These are phyloP conservation scores for Belgica antarctica DNA, from an alignment of 2,888 invertebrate genomes.

Conservation along the genomic window DNA sequence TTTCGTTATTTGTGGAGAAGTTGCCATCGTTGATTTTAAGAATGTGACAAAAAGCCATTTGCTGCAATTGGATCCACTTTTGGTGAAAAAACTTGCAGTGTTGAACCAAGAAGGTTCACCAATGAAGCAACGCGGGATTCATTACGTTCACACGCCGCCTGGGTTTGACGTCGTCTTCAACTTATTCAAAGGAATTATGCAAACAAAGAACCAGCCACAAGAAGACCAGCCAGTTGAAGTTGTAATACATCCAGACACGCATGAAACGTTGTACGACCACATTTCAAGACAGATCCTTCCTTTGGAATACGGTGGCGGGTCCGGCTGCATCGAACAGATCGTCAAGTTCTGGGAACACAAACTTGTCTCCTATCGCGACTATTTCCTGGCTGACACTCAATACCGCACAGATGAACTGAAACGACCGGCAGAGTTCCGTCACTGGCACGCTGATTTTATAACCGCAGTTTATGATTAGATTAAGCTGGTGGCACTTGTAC, in stretches of 20 bases:
- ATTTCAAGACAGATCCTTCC: slow-evolving; percentile 63
- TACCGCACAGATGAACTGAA: slow-evolving; percentile 59
- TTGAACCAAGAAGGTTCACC: slow-evolving; percentile 62
- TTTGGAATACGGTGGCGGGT: slow-evolving; percentile 66
- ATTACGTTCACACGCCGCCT: slow-evolving; percentile 58
- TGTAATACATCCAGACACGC: slow-evolving; percentile 21
- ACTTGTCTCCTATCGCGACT: slow-evolving; percentile 56
- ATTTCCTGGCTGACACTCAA: slow-evolving; percentile 58
- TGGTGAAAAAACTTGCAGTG: slow-evolving; percentile 60
- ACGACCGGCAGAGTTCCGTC: slow-evolving; percentile 52
- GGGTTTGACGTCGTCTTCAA: slow-evolving; percentile 59
- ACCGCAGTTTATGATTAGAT: background rate
- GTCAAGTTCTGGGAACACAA: slow-evolving; percentile 57
- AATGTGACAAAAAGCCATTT: slow-evolving; percentile 58
- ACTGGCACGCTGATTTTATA: slow-evolving; percentile 30
- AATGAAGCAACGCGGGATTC: slow-evolving; percentile 59
- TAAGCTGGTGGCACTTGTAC: too few species aligned
- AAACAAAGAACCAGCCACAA: slow-evolving; percentile 57
- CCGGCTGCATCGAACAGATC: slow-evolving; percentile 52
- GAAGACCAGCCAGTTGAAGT: slow-evolving; percentile 41
- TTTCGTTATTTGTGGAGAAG: slow-evolving; percentile 56
- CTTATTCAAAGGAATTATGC: slow-evolving; percentile 58
- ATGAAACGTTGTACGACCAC: slow-evolving; percentile 59
- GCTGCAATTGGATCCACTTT: slow-evolving; percentile 58
- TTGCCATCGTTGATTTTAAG: slow-evolving; percentile 60